Base-by-base conservation (phyloP, 2,888 invertebrate genomes). In the Chirona hameri region DNA sequence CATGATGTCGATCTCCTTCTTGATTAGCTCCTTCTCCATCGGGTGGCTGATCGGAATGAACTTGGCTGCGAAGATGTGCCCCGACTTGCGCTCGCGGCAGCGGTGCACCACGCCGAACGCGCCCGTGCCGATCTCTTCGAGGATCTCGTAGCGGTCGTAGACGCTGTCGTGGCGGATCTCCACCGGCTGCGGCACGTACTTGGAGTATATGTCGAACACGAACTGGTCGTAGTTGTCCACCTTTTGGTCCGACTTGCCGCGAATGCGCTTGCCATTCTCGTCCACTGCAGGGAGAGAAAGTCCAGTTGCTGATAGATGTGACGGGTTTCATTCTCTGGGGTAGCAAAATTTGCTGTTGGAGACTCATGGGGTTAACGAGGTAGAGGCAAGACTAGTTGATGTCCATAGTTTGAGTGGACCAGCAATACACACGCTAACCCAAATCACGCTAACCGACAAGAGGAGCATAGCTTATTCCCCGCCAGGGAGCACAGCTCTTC, bases 91-190 rank as follows among this genome's bases (percentile, higher is more conserved):
- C 89, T 99, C 99, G 76, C 98, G 93, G 88, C 98, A 99, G 81
- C 99, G 92, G 88, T 99, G 99, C 0, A 99, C 99, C 24, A 99
- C 99, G 83, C 99, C 99, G 89, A 99, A 99, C 0, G 99, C 99
- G 83, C 99, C 99, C 88, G 97, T 97, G 87, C 99, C 99, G 87
- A 99, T 97, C 91, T 99, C 99, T 90, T 99, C 99, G 72, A 99
- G 91, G 85, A 99, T 98, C 87, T 99, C 99, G 88, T 99, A 99
- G 87, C 94, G 94, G 88, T 99, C 99, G 88, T 99, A 98, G 0
- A 99, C 97, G 84, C 96, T 97, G 86, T 94, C 94, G 81, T 85
- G 84, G 87, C 95, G 97, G 87, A 99, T 96, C 87, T 98, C 98
- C 27, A 99, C 99, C 0, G 98, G 97, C 88, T 98, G 97, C 60